Percentiles rank a stretch among this genome's conserved stretches.
Evolutionary conservation across 2,113 vertebrate genomes (phyloP).

Genomic region (Sphyrna mokarran): DNA sequence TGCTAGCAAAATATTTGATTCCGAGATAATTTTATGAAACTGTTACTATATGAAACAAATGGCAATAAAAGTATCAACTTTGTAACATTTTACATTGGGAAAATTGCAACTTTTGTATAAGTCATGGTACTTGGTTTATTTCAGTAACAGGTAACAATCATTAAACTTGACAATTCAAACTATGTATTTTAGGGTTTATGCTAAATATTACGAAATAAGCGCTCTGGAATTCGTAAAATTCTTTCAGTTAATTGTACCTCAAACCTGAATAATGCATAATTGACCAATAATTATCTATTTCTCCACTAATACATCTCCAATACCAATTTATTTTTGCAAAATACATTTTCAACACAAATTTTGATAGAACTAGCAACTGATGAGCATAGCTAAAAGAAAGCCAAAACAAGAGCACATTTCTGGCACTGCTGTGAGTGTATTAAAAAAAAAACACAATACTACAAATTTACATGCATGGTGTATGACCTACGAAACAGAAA

Average conservation of each 20-base stretch:
- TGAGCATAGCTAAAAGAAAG: background rate
- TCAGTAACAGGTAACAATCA: background rate
- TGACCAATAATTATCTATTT: background rate
- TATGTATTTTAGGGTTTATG: background rate
- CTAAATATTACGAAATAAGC: background rate
- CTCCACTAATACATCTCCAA: background rate
- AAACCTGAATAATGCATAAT: background rate
- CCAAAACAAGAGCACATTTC: background rate
- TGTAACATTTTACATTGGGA: background rate
- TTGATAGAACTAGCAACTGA: background rate
- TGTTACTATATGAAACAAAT: background rate
- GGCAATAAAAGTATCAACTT: background rate
- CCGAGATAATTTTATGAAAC: background rate
- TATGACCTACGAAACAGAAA: conserved; percentile 63
- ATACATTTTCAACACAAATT: background rate
- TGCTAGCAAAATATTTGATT: background rate
- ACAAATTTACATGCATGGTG: conserved; percentile 66
- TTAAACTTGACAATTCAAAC: background rate
- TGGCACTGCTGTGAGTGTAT: conserved; percentile 49
- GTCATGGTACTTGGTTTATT: background rate
- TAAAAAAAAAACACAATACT: conserved; percentile 66
- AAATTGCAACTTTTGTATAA: background rate
- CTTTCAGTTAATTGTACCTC: background rate
- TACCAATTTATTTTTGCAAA: background rate
- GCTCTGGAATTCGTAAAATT: background rate